Percentiles rank a stretch among this genome's conserved stretches.
Conservation (phyloP, 30 jellyfish, hydroid and myxozoan species). For the Aurelia aurita region DNA sequence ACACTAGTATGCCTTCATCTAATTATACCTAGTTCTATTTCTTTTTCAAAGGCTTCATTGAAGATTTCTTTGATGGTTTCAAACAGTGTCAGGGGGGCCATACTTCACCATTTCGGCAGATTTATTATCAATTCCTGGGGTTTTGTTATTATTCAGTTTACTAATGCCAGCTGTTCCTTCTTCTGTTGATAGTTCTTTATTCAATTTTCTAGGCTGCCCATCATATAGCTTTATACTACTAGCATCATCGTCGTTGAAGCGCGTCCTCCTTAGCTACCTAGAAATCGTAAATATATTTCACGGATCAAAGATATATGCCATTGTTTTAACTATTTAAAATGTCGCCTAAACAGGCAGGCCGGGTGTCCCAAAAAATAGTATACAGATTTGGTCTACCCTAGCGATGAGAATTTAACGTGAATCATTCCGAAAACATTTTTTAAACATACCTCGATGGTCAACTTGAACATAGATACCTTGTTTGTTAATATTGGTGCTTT, state of each 20-base stretch:
- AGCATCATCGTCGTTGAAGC: conserved; percentile 43
- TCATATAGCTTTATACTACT: conserved; percentile 58
- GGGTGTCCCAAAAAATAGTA: too few relatives aligned
- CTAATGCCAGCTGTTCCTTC: conserved; percentile 60
- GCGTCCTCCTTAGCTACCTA: too few relatives aligned
- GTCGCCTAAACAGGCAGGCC: too few relatives aligned
- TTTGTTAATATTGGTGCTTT: too few relatives aligned
- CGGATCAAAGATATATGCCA: too few relatives aligned
- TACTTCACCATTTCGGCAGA: conserved; percentile 71
- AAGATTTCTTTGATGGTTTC: conserved; percentile 46
- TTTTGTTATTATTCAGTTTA: conserved; percentile 50
- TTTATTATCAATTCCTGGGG: conserved; percentile 63
- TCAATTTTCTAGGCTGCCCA: conserved; percentile 68
- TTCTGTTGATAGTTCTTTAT: conserved; percentile 60
- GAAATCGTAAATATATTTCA: too few relatives aligned
- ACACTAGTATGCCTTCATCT: conserved; percentile 51
- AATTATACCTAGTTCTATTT: conserved; percentile 37
- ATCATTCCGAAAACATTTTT: too few relatives aligned
- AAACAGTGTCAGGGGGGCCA: conserved; percentile 51
- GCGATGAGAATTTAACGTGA: too few relatives aligned
- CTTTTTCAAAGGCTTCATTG: conserved; percentile 57
- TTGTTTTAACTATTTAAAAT: too few relatives aligned
- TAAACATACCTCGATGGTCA: too few relatives aligned
- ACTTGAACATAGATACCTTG: too few relatives aligned
- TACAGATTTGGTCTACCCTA: too few relatives aligned